Evolutionary conservation across 2,113 vertebrate species (phyloP).

Genomic region (Callithrix jacchus): DNA sequence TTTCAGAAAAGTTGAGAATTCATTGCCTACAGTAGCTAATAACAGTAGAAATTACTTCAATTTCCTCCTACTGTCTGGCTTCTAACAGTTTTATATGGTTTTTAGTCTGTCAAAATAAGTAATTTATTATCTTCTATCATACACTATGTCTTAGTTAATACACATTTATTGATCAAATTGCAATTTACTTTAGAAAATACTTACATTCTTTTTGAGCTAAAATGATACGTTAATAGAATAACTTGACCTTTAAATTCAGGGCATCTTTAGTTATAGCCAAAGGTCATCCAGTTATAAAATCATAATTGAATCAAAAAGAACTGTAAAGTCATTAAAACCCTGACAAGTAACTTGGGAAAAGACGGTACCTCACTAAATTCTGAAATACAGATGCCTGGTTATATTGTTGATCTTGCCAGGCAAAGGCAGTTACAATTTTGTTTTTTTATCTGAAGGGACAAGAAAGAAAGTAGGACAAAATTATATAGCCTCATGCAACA

Average conservation of each 20-base stretch:
- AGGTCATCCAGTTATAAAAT: background rate
- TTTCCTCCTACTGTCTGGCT: background rate
- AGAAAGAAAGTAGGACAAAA: background rate
- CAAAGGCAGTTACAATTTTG: background rate
- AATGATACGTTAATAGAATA: background rate
- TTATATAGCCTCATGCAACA: background rate
- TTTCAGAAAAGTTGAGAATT: background rate
- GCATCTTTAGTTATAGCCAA: background rate
- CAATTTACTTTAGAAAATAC: background rate
- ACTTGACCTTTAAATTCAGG: background rate
- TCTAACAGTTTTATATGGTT: background rate
- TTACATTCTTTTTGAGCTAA: background rate
- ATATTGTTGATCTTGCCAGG: background rate
- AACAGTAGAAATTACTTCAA: background rate
- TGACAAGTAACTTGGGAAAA: background rate
- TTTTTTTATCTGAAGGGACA: background rate
- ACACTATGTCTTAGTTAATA: background rate
- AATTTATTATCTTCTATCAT: background rate
- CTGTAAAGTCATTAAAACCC: background rate
- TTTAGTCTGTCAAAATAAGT: background rate
- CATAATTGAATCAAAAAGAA: background rate
- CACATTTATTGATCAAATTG: background rate
- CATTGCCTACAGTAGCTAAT: background rate
- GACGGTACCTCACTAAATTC: background rate
- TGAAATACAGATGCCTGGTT: background rate